These are phyloP conservation scores for Brachyopa scutellaris DNA, from an alignment of 2,888 invertebrate genomes.

Conservation along the genomic window DNA sequence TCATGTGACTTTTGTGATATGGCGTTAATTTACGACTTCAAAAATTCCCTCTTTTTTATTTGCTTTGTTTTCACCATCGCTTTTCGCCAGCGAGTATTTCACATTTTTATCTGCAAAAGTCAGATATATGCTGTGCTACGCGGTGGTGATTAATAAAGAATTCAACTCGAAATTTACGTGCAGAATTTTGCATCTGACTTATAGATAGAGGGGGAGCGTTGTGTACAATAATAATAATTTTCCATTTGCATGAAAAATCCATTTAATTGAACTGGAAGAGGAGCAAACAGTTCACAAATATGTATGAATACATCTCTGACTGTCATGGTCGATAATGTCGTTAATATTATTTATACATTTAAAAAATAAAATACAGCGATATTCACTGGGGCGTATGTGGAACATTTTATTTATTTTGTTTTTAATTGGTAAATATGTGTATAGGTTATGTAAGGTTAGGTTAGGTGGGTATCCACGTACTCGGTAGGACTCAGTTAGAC, in stretches of 20 bases:
- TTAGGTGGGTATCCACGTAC: too few species aligned
- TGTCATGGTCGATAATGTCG: slow-evolving; percentile 5
- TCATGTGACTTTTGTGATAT: slow-evolving; percentile 60
- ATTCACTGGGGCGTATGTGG: slow-evolving; percentile 26
- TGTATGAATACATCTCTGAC: neutral
- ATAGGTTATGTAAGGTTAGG: too few species aligned
- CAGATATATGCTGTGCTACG: slow-evolving; percentile 3
- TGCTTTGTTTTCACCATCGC: too few species aligned
- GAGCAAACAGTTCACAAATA: neutral
- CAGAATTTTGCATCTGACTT: slow-evolving; percentile 4
- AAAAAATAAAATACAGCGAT: neutral
- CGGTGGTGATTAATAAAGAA: slow-evolving; percentile 44
- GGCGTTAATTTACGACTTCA: slow-evolving; percentile 54
- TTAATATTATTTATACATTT: slow-evolving; percentile 16
- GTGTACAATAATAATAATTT: slow-evolving; percentile 32
- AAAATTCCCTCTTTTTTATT: neutral
- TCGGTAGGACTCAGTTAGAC: too few species aligned
- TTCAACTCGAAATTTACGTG: slow-evolving; percentile 40
- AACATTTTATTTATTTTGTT: neutral
- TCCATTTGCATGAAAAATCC: slow-evolving; percentile 40
- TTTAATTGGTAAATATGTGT: too few species aligned
- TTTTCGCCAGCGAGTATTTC: neutral
- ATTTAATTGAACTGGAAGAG: slow-evolving; percentile 46
- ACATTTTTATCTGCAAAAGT: slow-evolving; percentile 39
- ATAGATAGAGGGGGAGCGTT: neutral